Evolutionary conservation across 23 tunicate species (phyloP), one percentile per base, ranked within the genome.

Genomic region (Phallusia fumigata): DNA sequence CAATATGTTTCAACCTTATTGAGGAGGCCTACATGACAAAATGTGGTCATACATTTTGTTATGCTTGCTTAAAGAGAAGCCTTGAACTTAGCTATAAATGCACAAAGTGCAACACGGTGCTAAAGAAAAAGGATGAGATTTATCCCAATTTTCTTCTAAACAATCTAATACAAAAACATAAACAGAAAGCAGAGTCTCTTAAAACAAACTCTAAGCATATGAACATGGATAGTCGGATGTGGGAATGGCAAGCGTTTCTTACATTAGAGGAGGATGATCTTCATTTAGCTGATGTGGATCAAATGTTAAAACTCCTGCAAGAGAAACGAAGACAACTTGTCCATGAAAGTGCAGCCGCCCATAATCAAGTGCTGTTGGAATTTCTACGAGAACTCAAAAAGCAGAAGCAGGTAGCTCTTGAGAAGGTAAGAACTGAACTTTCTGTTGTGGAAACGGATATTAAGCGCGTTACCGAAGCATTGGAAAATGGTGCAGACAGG

Each of bases 31-130:
- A 96, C 76, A 88, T 96, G 96, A 91, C 99, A 53, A 96, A 88
- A 73, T 96, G 99, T 53, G 99, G 99, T 11, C 99, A 96, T 76
- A 90, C 99, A n/a, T 96, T 91, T 78, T 96, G 99, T 73, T 80
- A 84, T 34, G 50, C 32, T 24, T 90, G 99, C 58, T 64, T 90
- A 32, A 84, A 84, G 31, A 76, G 84, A 35, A 89, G 93, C 58
- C 79, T 89, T 19, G 88, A 89, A 75, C 53, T 53, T 21, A 86
- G 81, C 24, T 85, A 94, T 31, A 94, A 94, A 77, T 94, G 98
- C 80, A 86, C 84, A 30, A 89, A 89, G 83, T 94, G 98, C 58
- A 86, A 86, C 58, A 53, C 83, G 33, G 33, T 83, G 22, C 64
- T 94, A 8, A 36, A 79, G 33, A 87, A 79, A 65, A 89, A 86